phyloP scores from a whole-genome alignment of 2,113 vertebrate genomes.

The Neodon shergylaensis region DNA sequence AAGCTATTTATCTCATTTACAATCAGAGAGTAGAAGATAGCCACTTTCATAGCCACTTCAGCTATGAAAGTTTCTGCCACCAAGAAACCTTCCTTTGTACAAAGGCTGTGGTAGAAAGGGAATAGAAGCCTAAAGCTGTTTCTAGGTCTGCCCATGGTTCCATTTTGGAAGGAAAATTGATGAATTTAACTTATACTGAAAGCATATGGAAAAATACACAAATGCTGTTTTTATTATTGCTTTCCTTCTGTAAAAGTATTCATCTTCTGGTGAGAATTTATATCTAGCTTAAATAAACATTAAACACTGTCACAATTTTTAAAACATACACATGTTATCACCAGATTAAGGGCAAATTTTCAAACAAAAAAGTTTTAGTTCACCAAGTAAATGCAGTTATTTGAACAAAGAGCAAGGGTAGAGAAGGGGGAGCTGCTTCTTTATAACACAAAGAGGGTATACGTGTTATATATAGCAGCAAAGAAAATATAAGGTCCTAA shows the following conservation, averaged over 20 bases:
- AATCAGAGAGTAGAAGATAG: neutral
- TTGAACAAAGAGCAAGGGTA: neutral
- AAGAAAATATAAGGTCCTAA: neutral
- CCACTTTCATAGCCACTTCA: neutral
- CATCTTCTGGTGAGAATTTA: neutral
- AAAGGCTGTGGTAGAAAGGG: neutral
- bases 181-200: neutral
- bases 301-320: too few species aligned
- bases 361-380: neutral
- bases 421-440: neutral
- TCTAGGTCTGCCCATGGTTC: neutral
- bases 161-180: neutral
- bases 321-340: neutral
- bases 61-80: too few species aligned
- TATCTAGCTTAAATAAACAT: neutral
- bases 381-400: neutral
- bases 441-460: neutral
- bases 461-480: neutral
- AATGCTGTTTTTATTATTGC: neutral
- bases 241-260: neutral
- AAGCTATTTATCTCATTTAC: neutral
- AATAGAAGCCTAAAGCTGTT: neutral
- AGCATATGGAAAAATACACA: neutral
- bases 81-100: neutral
- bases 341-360: neutral